Evolutionary conservation across 2,888 invertebrate species (phyloP).

Genomic region (Lepidochrysops patricia): DNA sequence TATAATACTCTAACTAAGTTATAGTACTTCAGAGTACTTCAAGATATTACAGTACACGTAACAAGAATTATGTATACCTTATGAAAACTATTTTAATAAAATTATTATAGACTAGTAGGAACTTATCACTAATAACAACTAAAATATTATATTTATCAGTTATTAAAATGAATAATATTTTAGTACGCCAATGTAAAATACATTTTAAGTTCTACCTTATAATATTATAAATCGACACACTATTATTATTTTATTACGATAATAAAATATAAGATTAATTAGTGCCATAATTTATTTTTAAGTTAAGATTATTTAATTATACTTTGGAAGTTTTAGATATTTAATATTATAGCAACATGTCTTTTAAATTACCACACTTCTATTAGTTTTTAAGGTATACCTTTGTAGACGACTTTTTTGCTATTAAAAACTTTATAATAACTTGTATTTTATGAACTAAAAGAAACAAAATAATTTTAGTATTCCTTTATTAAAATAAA

Average conservation of each 20-base stretch:
- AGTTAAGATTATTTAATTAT: not conserved
- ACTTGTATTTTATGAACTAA: not conserved
- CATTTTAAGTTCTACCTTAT: not conserved
- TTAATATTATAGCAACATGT: not conserved
- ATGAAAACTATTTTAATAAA: not conserved
- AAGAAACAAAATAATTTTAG: not conserved
- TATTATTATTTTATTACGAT: not conserved
- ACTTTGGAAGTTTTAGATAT: not conserved
- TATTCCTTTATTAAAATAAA: not conserved
- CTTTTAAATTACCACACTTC: not conserved
- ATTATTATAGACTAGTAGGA: not conserved
- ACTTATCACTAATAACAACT: not conserved
- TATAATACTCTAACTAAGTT: too few relatives aligned
- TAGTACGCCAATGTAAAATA: not conserved
- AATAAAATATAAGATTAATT: not conserved
- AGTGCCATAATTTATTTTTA: slow-evolving; percentile 8
- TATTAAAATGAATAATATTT: not conserved
- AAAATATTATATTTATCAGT: not conserved
- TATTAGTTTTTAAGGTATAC: not conserved
- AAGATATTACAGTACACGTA: not conserved
- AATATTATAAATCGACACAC: too few relatives aligned
- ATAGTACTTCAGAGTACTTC: too few relatives aligned
- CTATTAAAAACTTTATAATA: not conserved
- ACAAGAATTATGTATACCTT: too few relatives aligned
- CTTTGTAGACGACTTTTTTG: not conserved